These are phyloP conservation scores for Lanistes nyassanus DNA, from an alignment of 1,140 invertebrate species.

Conservation along the genomic window DNA sequence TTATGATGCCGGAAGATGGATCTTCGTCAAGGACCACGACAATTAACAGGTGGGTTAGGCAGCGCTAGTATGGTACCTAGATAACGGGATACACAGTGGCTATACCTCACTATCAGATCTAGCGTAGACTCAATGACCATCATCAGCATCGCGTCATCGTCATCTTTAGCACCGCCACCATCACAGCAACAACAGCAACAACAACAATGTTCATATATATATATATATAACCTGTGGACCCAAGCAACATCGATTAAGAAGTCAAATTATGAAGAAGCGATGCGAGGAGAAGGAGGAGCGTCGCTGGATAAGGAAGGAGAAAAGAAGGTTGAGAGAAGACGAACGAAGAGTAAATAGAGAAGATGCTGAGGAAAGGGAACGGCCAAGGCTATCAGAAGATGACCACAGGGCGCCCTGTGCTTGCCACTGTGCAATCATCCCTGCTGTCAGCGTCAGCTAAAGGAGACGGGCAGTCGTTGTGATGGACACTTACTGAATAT, in stretches of 20 bases:
- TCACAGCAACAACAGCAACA: not conserved
- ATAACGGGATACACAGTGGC: too few relatives aligned
- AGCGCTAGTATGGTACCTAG: too few relatives aligned
- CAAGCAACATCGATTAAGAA: not conserved
- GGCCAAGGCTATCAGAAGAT: not conserved
- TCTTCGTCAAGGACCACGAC: too few relatives aligned
- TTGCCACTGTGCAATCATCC: not conserved
- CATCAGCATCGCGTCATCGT: too few relatives aligned
- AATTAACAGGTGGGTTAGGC: too few relatives aligned
- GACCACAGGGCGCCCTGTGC: not conserved
- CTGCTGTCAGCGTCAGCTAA: too few relatives aligned
- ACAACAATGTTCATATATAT: not conserved
- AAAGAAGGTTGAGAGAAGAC: not conserved
- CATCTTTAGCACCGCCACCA: not conserved
- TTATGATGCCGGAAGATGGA: too few relatives aligned
- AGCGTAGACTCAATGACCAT: too few relatives aligned
- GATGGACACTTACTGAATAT: too few relatives aligned
- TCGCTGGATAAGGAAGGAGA: not conserved
- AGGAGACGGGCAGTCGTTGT: too few relatives aligned
- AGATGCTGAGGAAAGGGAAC: not conserved
- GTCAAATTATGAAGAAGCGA: not conserved
- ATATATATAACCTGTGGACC: not conserved
- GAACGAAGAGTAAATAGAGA: not conserved
- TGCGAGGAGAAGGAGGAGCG: constrained; percentile 1
- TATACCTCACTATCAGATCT: too few relatives aligned